Percentiles rank a stretch among this genome's conserved stretches.
Conservation (phyloP, 2,113 vertebrate species). For the Chionodraco myersi region DNA sequence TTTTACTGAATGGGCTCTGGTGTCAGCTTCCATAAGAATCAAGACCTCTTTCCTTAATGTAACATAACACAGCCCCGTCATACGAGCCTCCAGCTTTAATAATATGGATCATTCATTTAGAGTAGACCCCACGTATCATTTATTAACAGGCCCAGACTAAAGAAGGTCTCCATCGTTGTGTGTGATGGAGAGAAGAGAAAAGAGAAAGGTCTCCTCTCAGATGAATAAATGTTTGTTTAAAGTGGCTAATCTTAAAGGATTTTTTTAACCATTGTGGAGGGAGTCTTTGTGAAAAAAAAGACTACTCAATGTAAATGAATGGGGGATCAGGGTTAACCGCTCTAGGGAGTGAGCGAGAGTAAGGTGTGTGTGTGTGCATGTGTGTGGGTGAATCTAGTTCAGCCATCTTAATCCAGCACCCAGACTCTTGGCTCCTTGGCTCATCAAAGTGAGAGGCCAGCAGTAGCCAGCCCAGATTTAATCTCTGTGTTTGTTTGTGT, state of each 20-base stretch:
- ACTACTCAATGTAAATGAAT: conserved; percentile 80
- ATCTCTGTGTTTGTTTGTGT: conserved; percentile 69
- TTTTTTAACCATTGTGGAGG: conserved; percentile 72
- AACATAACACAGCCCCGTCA: conserved; percentile 74
- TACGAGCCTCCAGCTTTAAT: conserved; percentile 52
- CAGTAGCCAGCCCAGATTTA: conserved; percentile 74
- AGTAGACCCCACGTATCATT: conserved; percentile 67
- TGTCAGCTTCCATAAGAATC: conserved; percentile 71
- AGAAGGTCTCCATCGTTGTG: conserved; percentile 37
- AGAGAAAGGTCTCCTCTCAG: conserved; percentile 65
- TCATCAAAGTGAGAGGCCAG: conserved; percentile 80
- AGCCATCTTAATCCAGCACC: conserved; percentile 82
- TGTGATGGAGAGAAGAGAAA: conserved; percentile 49
- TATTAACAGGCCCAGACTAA: conserved; percentile 65
- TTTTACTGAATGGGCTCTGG: conserved; percentile 25
- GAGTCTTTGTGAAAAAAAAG: conserved; percentile 75
- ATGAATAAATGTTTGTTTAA: conserved; percentile 77
- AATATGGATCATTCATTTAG: conserved; percentile 63
- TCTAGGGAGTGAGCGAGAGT: conserved; percentile 40
- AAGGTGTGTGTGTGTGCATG: conserved; percentile 40
- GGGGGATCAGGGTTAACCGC: conserved; percentile 66
- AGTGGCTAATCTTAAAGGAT: conserved; percentile 71
- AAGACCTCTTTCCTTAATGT: conserved; percentile 45
- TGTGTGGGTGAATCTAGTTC: conserved; percentile 68
- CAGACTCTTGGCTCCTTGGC: conserved; percentile 82